Evolutionary conservation across 1,140 invertebrate genomes (phyloP), one percentile per base, ranked within the genome.

Genomic region (Drosophila bifasciata): DNA sequence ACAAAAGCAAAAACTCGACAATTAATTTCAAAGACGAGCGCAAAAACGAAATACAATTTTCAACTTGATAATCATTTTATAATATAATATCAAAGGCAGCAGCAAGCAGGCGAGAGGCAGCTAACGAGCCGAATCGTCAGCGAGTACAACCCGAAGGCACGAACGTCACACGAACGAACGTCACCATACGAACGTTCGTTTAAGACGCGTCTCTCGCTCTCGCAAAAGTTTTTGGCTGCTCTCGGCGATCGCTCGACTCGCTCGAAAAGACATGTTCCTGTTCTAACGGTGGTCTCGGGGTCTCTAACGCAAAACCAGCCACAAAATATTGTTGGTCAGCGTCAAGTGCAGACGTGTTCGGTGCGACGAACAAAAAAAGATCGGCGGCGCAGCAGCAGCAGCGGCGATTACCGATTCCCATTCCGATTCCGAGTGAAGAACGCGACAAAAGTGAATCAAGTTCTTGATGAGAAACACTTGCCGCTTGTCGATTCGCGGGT

Each of bases 391-490:
- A 36, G 4, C 32, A 9, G 28, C 28, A 32, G 9, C 19, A 8
- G 28, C 28, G 9, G 46, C 57, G 55, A 59, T 46, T 57, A 66
- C 52, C 52, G 53, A 59, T 75, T 62, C 41, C 74, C 59, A 62
- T 49, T 58, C 46, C 67, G 52, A 41, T 39, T 39, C 39, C 45
- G 62, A 50, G 43, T 23, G 61, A 23, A 61, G 56, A 39, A 45
- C 46, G 53, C 57, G 59, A 69, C 51, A 73, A 55, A 55, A 58
- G 77, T 66, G 57, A 71, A 75, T 36, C 32, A 71, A 64, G 40
- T 48, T 75, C 48, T 76, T 36, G 51, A 48, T 49, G 48, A 59
- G 57, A 76, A 78, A 78, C 78, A 86, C 70, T 88, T 88, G 70
- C 58, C 70, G 62, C 62, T 71, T 45, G 74, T 83, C 66, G 58